Conservation (phyloP, 1,140 invertebrate genomes). For the Anastrepha obliqua region DNA sequence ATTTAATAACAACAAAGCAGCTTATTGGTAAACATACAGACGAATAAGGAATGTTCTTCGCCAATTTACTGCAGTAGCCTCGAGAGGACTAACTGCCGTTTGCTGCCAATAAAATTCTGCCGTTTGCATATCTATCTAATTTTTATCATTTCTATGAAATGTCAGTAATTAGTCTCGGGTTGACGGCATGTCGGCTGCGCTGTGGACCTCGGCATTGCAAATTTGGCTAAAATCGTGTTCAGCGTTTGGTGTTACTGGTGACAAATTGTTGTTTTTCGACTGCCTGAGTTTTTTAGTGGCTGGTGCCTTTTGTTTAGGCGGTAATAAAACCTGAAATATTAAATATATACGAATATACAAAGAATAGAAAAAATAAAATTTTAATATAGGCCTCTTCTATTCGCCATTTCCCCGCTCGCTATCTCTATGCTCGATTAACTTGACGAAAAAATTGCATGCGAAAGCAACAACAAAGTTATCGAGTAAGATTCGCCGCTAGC, state of each 20-base stretch:
- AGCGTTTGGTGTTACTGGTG: slow-evolving; percentile 24
- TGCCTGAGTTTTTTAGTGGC: neutral
- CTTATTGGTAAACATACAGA: neutral
- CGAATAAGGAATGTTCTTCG: neutral
- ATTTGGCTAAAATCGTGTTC: slow-evolving; percentile 10
- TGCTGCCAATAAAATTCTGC: neutral
- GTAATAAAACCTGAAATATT: slow-evolving; percentile 45
- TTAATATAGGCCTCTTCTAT: neutral
- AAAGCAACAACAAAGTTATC: too few relatives aligned
- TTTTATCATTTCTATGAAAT: neutral
- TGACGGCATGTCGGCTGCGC: neutral
- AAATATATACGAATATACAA: neutral
- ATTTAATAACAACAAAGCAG: slow-evolving; percentile 12
- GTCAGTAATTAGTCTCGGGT: neutral
- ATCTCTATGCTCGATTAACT: too few relatives aligned
- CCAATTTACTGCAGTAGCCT: neutral
- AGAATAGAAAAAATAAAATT: neutral
- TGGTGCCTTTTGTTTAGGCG: slow-evolving; percentile 3
- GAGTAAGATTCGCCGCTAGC: too few relatives aligned
- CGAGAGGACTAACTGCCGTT: neutral
- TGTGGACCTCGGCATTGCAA: neutral
- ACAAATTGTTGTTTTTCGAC: slow-evolving; percentile 38
- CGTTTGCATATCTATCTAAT: neutral
- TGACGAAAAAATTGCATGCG: too few relatives aligned
- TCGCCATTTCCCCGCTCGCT: too few relatives aligned